These are phyloP conservation scores for Ophiothrix spiculata DNA, from an alignment of 35 echinoderm and acorn worm species.

Conservation along the genomic window DNA sequence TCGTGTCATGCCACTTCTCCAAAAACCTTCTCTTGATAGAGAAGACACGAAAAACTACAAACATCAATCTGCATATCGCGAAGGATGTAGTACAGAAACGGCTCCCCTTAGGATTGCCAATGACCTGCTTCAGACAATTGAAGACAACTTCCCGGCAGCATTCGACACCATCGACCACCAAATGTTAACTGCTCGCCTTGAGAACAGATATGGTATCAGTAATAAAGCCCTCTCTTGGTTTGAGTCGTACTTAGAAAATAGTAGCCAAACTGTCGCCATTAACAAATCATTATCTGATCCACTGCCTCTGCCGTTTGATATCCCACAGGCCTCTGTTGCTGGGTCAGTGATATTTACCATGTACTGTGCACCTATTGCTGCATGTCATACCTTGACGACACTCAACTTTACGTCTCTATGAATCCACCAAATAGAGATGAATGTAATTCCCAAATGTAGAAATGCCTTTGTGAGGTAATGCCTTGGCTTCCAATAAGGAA, in stretches of 20 bases:
- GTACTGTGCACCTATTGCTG: slow-evolving; percentile 22
- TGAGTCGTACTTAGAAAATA: slow-evolving; percentile 22
- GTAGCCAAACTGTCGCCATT: slow-evolving; percentile 26
- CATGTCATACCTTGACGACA: slow-evolving; percentile 21
- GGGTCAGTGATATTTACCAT: slow-evolving; percentile 29
- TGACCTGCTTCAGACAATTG: not conserved
- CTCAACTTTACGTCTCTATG: not conserved
- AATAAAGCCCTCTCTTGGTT: slow-evolving; percentile 20
- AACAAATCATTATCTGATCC: not conserved
- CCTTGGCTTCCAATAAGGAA: slow-evolving; percentile 22
- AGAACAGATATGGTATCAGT: slow-evolving; percentile 28
- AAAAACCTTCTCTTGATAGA: not conserved
- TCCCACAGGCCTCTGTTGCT: slow-evolving; percentile 33
- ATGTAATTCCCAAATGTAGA: not conserved
- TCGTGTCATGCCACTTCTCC: not conserved
- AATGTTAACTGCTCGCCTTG: slow-evolving; percentile 11
- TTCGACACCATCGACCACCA: slow-evolving; percentile 48
- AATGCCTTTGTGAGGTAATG: slow-evolving; percentile 1
- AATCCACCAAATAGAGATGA: not conserved
- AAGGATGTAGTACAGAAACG: no score
- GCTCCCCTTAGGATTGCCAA: not conserved
- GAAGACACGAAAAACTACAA: not conserved
- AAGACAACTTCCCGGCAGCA: no score
- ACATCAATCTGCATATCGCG: not conserved
- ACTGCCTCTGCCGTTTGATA: slow-evolving; percentile 7